Evolutionary conservation across 1,140 invertebrate species (phyloP).

Genomic region (Tenebrio molitor): DNA sequence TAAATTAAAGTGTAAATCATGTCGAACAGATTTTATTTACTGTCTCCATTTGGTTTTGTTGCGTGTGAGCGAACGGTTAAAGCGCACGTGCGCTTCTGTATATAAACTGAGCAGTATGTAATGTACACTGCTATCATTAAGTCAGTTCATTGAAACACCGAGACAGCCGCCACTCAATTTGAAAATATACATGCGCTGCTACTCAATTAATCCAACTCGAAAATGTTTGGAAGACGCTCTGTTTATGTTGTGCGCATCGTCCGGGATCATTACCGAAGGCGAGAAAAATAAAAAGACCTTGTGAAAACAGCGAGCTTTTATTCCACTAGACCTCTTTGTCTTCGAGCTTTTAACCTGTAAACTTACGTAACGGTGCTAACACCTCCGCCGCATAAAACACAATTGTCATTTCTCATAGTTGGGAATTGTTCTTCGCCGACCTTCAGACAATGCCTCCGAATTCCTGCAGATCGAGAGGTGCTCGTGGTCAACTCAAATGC

Average conservation of each 20-base stretch:
- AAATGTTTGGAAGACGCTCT: slow-evolving; percentile 11
- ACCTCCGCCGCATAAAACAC: slow-evolving; percentile 7
- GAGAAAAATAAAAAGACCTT: slow-evolving; percentile 9
- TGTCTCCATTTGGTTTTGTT: slow-evolving; percentile 50
- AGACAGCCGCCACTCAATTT: slow-evolving; percentile 43
- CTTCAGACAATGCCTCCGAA: slow-evolving; percentile 9
- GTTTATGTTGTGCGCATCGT: slow-evolving; percentile 13
- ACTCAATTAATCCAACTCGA: slow-evolving; percentile 43
- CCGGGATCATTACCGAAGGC: not conserved
- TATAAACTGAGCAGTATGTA: slow-evolving; percentile 51
- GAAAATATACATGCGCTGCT: slow-evolving; percentile 43
- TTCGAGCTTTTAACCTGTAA: slow-evolving; percentile 18
- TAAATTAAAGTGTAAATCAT: slow-evolving; percentile 53
- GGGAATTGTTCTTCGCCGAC: slow-evolving; percentile 13
- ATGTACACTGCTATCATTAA: slow-evolving; percentile 51
- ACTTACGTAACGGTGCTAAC: slow-evolving; percentile 20
- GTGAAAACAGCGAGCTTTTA: not conserved
- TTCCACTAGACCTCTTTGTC: slow-evolving; percentile 14
- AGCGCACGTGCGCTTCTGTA: slow-evolving; percentile 52
- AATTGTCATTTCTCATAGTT: slow-evolving; percentile 26
- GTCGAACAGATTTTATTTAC: slow-evolving; percentile 48
- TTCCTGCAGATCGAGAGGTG: too few species aligned
- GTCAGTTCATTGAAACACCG: slow-evolving; percentile 47
- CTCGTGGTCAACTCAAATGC: slow-evolving; percentile 30
- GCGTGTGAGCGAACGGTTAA: slow-evolving; percentile 50